A percentile compares a stretch with the other conserved stretches of the same genome.
These are phyloP conservation scores for Perithous albicinctus DNA, from an alignment of 2,888 invertebrate species.

Conservation along the genomic window DNA sequence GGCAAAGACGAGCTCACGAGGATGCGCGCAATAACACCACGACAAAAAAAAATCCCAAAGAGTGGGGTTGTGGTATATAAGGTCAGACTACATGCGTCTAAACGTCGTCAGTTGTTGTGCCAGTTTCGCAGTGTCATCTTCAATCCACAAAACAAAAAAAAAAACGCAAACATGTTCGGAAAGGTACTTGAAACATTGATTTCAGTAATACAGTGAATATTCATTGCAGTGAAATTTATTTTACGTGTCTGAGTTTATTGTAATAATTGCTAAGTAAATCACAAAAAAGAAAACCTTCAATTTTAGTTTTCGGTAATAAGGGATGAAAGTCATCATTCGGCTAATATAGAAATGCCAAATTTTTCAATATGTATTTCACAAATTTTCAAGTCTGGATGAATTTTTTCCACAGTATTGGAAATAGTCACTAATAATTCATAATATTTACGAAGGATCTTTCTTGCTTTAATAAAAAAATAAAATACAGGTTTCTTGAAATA, in stretches of 20 bases:
- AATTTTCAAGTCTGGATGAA: neutral
- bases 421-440: neutral
- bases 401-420: neutral
- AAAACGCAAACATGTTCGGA: constrained; percentile 58
- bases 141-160: constrained; percentile 24
- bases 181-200: constrained; percentile 50
- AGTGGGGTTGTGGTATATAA: constrained; percentile 69
- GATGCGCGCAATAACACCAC: constrained; percentile 66
- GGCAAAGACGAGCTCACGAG: constrained; percentile 49
- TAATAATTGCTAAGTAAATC: neutral
- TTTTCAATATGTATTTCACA: neutral
- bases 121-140: constrained; percentile 49
- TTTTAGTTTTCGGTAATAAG: neutral
- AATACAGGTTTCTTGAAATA: no score
- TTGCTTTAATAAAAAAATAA: no score
- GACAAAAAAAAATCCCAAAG: constrained; percentile 39
- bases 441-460: no score
- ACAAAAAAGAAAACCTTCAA: no score
- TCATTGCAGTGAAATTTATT: neutral
- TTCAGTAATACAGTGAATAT: neutral
- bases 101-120: constrained; percentile 60
- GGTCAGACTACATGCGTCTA: constrained; percentile 46
- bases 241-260: neutral
- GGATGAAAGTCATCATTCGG: neutral
- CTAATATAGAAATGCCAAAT: neutral